These are phyloP conservation scores for Larimichthys polyactis DNA, from an alignment of 2,113 vertebrate genomes.

Conservation along the genomic window DNA sequence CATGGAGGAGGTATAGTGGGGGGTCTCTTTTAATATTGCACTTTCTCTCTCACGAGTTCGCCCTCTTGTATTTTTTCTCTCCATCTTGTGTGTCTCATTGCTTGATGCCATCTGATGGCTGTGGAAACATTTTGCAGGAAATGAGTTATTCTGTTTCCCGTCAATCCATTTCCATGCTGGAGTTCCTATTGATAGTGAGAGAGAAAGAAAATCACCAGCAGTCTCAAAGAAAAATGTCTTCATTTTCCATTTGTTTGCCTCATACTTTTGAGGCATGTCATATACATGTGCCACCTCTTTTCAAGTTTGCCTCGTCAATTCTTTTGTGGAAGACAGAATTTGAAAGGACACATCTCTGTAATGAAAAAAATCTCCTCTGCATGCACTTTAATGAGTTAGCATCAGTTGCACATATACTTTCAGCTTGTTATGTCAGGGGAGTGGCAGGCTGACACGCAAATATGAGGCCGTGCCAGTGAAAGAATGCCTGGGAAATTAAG, in stretches of 20 bases:
- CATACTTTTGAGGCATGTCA: conserved; percentile 62
- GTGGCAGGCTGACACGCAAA: conserved; percentile 37
- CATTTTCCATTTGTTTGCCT: conserved; percentile 70
- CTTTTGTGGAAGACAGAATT: conserved; percentile 55
- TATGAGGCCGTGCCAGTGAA: conserved; percentile 4
- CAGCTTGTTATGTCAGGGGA: conserved; percentile 45
- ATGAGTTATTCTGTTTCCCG: conserved; percentile 62
- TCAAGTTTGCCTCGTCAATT: conserved; percentile 52
- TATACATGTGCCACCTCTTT: conserved; percentile 44
- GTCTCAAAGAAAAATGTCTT: conserved; percentile 66
- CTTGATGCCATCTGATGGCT: conserved; percentile 66
- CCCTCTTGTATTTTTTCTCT: conserved; percentile 14
- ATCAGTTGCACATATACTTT: conserved; percentile 52
- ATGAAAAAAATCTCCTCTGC: conserved; percentile 34
- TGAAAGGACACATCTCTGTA: conserved; percentile 57
- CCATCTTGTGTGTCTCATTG: conserved; percentile 57
- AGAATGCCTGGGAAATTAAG: conserved; percentile 17
- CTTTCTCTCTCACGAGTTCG: conserved; percentile 26
- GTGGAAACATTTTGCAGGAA: conserved; percentile 63
- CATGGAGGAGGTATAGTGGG: conserved; percentile 36
- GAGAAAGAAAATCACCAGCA: conserved; percentile 58
- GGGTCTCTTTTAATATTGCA: conserved; percentile 40
- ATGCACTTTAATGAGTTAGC: conserved; percentile 62
- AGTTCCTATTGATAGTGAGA: conserved; percentile 52
- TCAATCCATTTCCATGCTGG: conserved; percentile 65